Conservation (phyloP, 2,888 invertebrate species). For the Epinotia brunnichana region DNA sequence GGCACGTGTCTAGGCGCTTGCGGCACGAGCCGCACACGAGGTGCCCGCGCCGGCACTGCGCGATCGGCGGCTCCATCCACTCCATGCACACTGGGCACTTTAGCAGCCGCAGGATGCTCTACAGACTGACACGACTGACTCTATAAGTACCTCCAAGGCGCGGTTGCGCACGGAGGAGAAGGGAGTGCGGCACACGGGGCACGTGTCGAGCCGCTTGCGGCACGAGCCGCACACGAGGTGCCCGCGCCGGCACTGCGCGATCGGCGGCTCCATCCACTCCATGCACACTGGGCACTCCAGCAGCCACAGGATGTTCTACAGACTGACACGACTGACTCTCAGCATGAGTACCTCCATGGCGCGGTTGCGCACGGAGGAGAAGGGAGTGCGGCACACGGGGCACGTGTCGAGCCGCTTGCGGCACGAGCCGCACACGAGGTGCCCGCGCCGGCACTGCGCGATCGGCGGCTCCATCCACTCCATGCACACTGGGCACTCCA, state of each 20-base stretch:
- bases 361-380: constrained; percentile 78
- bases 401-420: constrained; percentile 82
- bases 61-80: constrained; percentile 85
- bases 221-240: constrained; percentile 73
- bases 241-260: constrained; percentile 85
- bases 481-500: constrained; percentile 47
- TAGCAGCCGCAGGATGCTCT: constrained; percentile 76
- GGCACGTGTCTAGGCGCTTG: constrained; percentile 81
- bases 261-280: constrained; percentile 85
- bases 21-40: constrained; percentile 84
- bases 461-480: constrained; percentile 86
- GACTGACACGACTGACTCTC: no score
- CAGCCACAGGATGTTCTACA: constrained; percentile 70
- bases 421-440: constrained; percentile 69
- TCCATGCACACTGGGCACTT: constrained; percentile 87
- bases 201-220: constrained; percentile 80
- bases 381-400: constrained; percentile 84
- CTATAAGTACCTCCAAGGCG: constrained; percentile 72
- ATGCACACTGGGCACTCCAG: constrained; percentile 87
- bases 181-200: constrained; percentile 85
- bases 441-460: constrained; percentile 85
- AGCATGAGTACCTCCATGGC: constrained; percentile 72
- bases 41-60: constrained; percentile 86
- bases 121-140: background rate
- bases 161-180: constrained; percentile 80